Percentiles rank a stretch among this genome's conserved stretches.
Evolutionary conservation across 2,797 vertebrate species (phyloP).

Genomic region (Protonibea diacanthus): DNA sequence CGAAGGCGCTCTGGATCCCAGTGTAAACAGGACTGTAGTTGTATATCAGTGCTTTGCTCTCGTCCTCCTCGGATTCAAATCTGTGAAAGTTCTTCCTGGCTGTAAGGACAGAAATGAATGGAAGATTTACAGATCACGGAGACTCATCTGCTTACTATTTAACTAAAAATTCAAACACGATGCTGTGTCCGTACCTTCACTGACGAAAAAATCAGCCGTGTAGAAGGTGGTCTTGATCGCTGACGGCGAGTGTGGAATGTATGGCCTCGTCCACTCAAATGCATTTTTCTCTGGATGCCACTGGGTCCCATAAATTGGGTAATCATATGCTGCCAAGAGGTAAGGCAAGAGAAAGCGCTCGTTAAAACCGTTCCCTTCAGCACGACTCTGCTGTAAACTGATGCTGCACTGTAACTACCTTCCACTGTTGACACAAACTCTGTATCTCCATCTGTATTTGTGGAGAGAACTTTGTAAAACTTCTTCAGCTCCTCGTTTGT

Average conservation of each 20-base stretch:
- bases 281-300: constrained; percentile 98
- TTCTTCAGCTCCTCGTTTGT: constrained; percentile 83
- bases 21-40: constrained; percentile 79
- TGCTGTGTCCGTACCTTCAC: constrained; percentile 87
- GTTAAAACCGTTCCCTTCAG: rapidly evolving
- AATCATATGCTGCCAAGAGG: constrained; percentile 83
- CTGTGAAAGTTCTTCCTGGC: constrained; percentile 83
- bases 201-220: constrained; percentile 91
- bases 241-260: constrained; percentile 84
- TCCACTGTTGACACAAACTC: constrained; percentile 96
- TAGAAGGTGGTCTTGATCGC: constrained; percentile 89
- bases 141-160: background rate
- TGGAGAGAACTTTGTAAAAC: constrained; percentile 93
- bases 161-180: background rate
- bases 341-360: background rate
- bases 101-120: constrained; percentile 62
- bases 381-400: rapidly evolving
- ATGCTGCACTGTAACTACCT: constrained; percentile 79
- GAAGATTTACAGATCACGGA: background rate
- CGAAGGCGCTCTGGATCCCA: constrained; percentile 14
- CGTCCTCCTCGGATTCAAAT: constrained; percentile 74
- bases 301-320: constrained; percentile 92
- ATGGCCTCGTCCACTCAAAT: constrained; percentile 89
- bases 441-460: constrained; percentile 84
- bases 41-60: constrained; percentile 81